These are phyloP conservation scores for Hucho hucho DNA, from an alignment of 2,113 vertebrate species.

Conservation along the genomic window DNA sequence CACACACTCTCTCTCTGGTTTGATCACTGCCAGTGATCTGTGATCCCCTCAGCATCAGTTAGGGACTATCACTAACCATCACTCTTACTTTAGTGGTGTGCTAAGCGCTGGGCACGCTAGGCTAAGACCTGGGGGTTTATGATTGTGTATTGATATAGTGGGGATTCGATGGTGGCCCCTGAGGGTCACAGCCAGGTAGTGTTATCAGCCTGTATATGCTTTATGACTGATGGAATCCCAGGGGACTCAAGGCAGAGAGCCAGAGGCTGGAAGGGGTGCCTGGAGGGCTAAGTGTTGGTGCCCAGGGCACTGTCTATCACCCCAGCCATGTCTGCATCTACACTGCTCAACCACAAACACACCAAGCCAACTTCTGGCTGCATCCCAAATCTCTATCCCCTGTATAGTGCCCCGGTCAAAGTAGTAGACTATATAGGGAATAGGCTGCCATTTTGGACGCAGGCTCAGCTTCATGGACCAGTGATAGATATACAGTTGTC, in stretches of 20 bases:
- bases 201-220: neutral
- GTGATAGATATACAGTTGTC: neutral
- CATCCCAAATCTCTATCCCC: too few relatives aligned
- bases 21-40: too few relatives aligned
- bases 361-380: neutral
- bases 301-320: constrained; percentile 9
- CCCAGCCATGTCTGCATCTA: constrained; percentile 4
- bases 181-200: neutral
- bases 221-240: constrained; percentile 15
- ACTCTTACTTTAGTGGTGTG: neutral
- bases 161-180: neutral
- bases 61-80: neutral
- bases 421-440: too few relatives aligned
- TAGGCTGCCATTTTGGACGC: too few relatives aligned
- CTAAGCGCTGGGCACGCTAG: too few relatives aligned
- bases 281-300: constrained; percentile 1
- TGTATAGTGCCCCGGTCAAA: too few relatives aligned
- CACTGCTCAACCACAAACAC: constrained; percentile 13
- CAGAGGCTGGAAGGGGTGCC: constrained; percentile 10
- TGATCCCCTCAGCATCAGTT: neutral
- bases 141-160: constrained; percentile 5
- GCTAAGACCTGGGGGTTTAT: neutral
- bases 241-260: constrained; percentile 1
- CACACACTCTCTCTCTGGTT: too few relatives aligned
- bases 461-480: neutral